These are phyloP conservation scores for Oxytorus armatus DNA, from an alignment of 2,888 invertebrate genomes.

Conservation along the genomic window DNA sequence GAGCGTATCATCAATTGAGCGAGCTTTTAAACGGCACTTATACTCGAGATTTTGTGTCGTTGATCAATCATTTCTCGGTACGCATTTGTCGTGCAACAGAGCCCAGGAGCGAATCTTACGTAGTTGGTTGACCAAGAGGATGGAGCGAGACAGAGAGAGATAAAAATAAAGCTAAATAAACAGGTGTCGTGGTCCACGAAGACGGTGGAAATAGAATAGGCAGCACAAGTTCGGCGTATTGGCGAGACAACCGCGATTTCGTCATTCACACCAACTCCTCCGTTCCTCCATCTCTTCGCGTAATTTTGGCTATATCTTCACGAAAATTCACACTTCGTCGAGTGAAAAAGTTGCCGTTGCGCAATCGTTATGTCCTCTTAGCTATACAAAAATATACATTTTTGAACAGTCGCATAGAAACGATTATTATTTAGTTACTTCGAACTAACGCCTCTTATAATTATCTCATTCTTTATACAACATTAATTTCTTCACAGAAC, in stretches of 20 bases:
- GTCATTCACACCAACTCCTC: conserved; percentile 51
- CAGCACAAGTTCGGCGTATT: conserved; percentile 69
- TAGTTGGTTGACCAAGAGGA: conserved; percentile 26
- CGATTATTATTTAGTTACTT: neutral
- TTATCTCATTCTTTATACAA: too few relatives aligned
- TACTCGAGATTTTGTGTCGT: conserved; percentile 16
- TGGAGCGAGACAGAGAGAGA: conserved; percentile 41
- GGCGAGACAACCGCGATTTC: conserved; percentile 74
- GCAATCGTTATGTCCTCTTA: conserved; percentile 19
- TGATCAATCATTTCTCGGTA: conserved; percentile 33
- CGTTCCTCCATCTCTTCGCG: conserved; percentile 31
- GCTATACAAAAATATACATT: neutral
- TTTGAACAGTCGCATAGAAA: neutral
- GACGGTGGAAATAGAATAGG: conserved; percentile 76
- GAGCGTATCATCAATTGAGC: neutral
- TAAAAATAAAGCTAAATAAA: conserved; percentile 76
- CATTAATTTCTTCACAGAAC: too few relatives aligned
- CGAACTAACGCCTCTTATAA: too few relatives aligned
- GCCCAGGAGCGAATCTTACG: conserved; percentile 14
- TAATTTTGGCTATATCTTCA: conserved; percentile 23
- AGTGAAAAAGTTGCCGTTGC: conserved; percentile 42
- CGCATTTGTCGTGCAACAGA: conserved; percentile 5
- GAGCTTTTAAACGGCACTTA: conserved; percentile 5
- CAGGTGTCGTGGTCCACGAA: conserved; percentile 72
- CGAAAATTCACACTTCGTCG: conserved; percentile 35